Conservation (phyloP, 2,888 invertebrate genomes). For the Itoplectis maculator region DNA sequence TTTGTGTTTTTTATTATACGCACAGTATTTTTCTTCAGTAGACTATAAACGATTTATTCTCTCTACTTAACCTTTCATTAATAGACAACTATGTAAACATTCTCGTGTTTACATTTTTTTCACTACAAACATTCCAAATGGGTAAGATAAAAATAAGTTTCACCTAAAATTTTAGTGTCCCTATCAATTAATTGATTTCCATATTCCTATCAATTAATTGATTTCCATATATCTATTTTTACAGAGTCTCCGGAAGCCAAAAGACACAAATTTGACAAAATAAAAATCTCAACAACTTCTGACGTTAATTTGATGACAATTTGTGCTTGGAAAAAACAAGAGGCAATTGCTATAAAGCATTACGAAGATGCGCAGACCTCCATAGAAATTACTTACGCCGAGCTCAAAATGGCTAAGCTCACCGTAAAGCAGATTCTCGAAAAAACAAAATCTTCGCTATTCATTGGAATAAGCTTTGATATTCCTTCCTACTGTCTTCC, state of each 20-base stretch:
- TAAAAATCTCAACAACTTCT: neutral
- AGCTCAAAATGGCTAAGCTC: slow-evolving; percentile 63
- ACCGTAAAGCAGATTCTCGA: slow-evolving; percentile 65
- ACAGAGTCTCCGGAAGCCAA: slow-evolving; percentile 42
- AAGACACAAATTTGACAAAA: slow-evolving; percentile 26
- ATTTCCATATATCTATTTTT: neutral
- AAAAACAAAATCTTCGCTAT: slow-evolving; percentile 68
- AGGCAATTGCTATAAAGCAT: slow-evolving; percentile 75
- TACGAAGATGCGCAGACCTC: slow-evolving; percentile 63
- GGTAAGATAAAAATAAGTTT: too few relatives aligned
- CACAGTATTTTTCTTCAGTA: too few relatives aligned
- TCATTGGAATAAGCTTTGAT: slow-evolving; percentile 76
- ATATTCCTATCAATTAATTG: too few relatives aligned
- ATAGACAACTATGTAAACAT: too few relatives aligned
- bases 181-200: too few relatives aligned
- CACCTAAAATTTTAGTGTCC: too few relatives aligned
- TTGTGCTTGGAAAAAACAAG: slow-evolving; percentile 69
- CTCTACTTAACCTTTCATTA: too few relatives aligned
- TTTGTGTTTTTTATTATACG: too few relatives aligned
- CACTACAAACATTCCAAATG: too few relatives aligned
- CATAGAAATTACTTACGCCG: slow-evolving; percentile 70
- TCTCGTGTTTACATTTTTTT: too few relatives aligned
- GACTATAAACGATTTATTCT: too few relatives aligned
- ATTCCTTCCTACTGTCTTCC: slow-evolving; percentile 74
- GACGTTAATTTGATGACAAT: slow-evolving; percentile 54